phyloP scores from a whole-genome alignment of 2,888 invertebrate species.

The Lingula anatina region DNA sequence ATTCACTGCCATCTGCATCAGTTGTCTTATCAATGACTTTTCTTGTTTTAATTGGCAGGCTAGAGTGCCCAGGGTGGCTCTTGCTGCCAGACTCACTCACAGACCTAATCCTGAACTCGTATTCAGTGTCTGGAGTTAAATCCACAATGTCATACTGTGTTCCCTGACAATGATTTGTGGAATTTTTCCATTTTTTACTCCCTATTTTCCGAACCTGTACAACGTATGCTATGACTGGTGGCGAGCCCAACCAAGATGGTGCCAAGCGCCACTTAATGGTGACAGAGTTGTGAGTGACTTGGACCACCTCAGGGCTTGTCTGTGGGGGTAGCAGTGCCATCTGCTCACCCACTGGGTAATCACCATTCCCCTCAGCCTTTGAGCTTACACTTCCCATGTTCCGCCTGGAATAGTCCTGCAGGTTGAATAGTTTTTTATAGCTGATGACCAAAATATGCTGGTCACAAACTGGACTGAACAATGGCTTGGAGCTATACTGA shows the following conservation, averaged over 20 bases:
- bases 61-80: neutral
- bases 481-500: too few relatives aligned
- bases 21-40: neutral
- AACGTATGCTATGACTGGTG: slow-evolving; percentile 23
- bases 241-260: too few relatives aligned
- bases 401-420: too few relatives aligned
- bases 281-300: slow-evolving; percentile 33
- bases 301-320: slow-evolving; percentile 22
- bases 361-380: too few relatives aligned
- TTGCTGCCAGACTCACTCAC: neutral
- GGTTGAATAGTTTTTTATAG: too few relatives aligned
- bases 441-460: too few relatives aligned
- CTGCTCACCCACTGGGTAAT: too few relatives aligned
- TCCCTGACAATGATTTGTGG: slow-evolving; percentile 34
- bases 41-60: neutral
- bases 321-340: too few relatives aligned
- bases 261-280: too few relatives aligned
- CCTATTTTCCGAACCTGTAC: slow-evolving; percentile 21
- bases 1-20: neutral
- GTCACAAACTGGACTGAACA: too few relatives aligned
- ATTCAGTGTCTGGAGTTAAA: slow-evolving; percentile 22
- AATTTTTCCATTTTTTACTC: slow-evolving; percentile 24
- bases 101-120: slow-evolving; percentile 25
- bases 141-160: slow-evolving; percentile 27
- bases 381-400: too few relatives aligned